Percentiles rank a stretch among this genome's conserved stretches.
Conservation (phyloP, 2,888 invertebrate species). For the Liopterus haemorrhoidalis region DNA sequence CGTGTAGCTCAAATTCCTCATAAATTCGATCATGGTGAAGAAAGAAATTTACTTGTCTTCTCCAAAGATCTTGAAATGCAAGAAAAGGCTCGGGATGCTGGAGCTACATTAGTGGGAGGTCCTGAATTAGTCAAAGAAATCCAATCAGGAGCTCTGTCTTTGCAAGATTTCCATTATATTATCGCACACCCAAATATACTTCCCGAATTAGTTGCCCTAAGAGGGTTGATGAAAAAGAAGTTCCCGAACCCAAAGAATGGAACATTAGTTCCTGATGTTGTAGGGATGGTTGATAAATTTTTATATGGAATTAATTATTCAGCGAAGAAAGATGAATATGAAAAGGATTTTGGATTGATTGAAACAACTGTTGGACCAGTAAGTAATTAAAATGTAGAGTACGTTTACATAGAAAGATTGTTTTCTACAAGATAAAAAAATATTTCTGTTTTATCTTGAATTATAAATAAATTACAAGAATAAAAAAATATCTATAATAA, state of each 20-base stretch:
- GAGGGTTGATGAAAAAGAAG: constrained; percentile 70
- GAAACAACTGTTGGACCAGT: constrained; percentile 66
- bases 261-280: constrained; percentile 62
- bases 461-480: too few species aligned
- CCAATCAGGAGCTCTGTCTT: constrained; percentile 62
- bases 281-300: constrained; percentile 57
- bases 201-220: constrained; percentile 66
- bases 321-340: constrained; percentile 60
- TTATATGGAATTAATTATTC: constrained; percentile 65
- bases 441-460: too few species aligned
- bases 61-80: constrained; percentile 60
- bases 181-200: constrained; percentile 76
- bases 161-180: constrained; percentile 66
- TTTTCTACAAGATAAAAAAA: too few species aligned
- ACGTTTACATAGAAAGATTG: too few species aligned
- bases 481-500: too few species aligned
- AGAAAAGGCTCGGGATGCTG: constrained; percentile 58
- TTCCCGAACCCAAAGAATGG: constrained; percentile 67
- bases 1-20: constrained; percentile 63
- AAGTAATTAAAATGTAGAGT: too few species aligned
- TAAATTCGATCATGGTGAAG: constrained; percentile 62
- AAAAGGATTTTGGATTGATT: constrained; percentile 65
- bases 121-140: constrained; percentile 69
- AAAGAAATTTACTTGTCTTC: constrained; percentile 66
- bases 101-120: constrained; percentile 69